Evolutionary conservation across 64 coral and sea anemone species (phyloP), one percentile per base, ranked within the genome.

Genomic region (Astreopora myriophthalma): DNA sequence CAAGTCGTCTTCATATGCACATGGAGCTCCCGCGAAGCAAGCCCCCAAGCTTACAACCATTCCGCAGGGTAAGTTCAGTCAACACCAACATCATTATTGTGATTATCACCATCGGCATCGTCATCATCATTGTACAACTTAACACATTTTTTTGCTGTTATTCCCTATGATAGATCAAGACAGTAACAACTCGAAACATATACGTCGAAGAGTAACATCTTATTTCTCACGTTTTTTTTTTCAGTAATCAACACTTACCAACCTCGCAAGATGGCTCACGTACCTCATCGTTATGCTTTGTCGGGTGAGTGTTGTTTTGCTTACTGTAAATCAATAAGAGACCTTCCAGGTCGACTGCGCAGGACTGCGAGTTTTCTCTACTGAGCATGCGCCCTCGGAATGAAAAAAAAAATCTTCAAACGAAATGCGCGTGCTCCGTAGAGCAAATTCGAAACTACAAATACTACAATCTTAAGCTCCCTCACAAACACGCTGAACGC

Each of bases 31-130:
- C 64, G 35, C 29, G 14, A 69, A 84, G 12, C 11, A 12, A 14
- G 42, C 16, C 36, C 79, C 52, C 34, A 62, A 82, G 19, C 79
- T 20, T 0, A 82, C 35, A 64, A 82, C 79, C 2, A 82, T 63
- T 62, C 79, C 79, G 24, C 79, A 82, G 64, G 79, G 79, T 82
- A 38, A 13, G 31, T 71, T 68, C n/a, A 68, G 6, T 12, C 6
- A 26, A 8, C 25, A 8, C 20, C 28, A 68, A 16, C 51, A 16
- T 55, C 51, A 55, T 55, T 16, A 1, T 55, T 16, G 42, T 46
- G 5, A 55, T 55, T 2, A 19, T 55, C 51, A 16, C 17, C 10
- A 55, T 55, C 16, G 16, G 11, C 49, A 6, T 46, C 5, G 11
- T 46, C 11, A 46, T 46, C 42, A 46, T 46, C 42, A 46, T 46